Conservation (phyloP, 2,113 vertebrate species). For the Phycodurus eques region DNA sequence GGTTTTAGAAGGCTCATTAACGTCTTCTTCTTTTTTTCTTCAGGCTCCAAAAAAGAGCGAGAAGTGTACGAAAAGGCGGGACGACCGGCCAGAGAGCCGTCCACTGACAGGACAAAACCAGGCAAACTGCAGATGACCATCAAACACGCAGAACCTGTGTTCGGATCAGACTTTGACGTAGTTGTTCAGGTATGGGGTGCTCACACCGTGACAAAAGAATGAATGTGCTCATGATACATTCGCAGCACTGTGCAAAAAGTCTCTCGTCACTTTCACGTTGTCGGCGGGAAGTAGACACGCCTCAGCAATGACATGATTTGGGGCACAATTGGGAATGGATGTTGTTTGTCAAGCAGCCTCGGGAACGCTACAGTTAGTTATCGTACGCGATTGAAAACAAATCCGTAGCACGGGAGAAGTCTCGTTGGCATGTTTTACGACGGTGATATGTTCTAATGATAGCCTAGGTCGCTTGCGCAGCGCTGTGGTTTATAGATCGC, state of each 20-base stretch:
- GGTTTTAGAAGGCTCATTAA: background rate
- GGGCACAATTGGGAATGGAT: background rate
- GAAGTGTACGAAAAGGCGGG: slow-evolving; percentile 70
- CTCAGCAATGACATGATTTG: background rate
- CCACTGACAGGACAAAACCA: background rate
- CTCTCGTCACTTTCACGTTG: background rate
- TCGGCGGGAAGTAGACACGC: background rate
- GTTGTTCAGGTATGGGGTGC: slow-evolving; percentile 63
- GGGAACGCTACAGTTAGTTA: background rate
- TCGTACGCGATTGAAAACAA: no score
- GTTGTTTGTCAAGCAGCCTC: background rate
- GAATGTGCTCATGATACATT: background rate
- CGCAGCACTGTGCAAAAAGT: background rate
- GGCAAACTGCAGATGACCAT: slow-evolving; percentile 63
- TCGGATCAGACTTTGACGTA: slow-evolving; percentile 77
- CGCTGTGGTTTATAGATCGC: background rate
- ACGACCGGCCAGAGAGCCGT: slow-evolving; percentile 12
- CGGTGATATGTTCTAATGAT: no score
- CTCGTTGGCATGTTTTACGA: background rate
- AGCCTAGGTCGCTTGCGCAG: background rate
- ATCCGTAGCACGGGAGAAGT: background rate
- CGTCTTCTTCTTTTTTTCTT: background rate
- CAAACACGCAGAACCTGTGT: slow-evolving; percentile 63
- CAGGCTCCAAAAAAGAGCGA: slow-evolving; percentile 74
- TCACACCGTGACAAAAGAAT: background rate